phyloP scores from a whole-genome alignment of 2,113 vertebrate species.

The Corythoichthys haematopterus region DNA sequence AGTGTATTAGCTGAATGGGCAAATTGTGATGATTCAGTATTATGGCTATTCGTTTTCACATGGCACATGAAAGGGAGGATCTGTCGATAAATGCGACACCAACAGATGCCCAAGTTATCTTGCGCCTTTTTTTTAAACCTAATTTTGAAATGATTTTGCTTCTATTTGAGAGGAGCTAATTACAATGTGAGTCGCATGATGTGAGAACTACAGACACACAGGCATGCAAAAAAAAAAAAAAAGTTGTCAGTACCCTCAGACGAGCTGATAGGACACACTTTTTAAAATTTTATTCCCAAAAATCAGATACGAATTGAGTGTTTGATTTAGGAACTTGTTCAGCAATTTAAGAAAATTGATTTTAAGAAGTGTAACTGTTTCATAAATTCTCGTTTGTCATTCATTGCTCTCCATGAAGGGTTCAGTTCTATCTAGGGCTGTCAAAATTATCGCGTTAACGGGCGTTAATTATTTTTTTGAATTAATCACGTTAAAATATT shows the following conservation, averaged over 20 bases:
- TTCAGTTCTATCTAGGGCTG: neutral
- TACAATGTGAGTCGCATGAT: constrained; percentile 69
- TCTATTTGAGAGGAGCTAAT: constrained; percentile 65
- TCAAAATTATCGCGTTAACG: no score
- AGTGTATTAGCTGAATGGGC: constrained; percentile 67
- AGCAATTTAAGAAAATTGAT: constrained; percentile 66
- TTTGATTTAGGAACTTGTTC: constrained; percentile 67
- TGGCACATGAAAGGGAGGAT: constrained; percentile 61
- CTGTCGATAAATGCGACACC: constrained; percentile 63
- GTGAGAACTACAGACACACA: constrained; percentile 57
- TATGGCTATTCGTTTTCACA: constrained; percentile 49
- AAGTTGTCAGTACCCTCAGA: constrained; percentile 56
- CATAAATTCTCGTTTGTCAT: constrained; percentile 58
- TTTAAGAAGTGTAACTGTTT: constrained; percentile 67
- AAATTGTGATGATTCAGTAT: constrained; percentile 64
- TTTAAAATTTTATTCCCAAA: constrained; percentile 61
- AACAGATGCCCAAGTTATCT: constrained; percentile 61
- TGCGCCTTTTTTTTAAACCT: constrained; percentile 35
- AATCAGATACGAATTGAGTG: constrained; percentile 70
- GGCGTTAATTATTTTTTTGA: no score
- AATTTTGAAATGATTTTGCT: constrained; percentile 53
- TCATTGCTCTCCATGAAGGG: constrained; percentile 39
- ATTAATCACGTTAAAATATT: no score
- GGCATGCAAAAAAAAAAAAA: neutral
- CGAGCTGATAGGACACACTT: constrained; percentile 60